A percentile compares a stretch with the other conserved stretches of the same genome.
Conservation (phyloP, 2,113 vertebrate genomes). For the Sapayoa aenigma region DNA sequence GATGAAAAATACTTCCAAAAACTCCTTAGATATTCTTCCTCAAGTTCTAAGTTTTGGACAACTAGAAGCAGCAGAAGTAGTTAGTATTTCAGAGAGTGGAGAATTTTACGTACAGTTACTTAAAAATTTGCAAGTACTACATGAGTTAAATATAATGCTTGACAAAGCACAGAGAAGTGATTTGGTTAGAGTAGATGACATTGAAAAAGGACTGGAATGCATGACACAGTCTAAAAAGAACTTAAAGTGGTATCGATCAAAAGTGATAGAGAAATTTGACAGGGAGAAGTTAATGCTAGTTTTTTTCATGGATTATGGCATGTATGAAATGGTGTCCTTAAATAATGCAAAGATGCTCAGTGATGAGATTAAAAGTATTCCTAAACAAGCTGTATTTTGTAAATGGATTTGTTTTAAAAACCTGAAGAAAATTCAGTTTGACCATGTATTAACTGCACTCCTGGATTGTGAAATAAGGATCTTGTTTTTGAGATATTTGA, state of each 20-base stretch:
- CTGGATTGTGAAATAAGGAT: slow-evolving; percentile 64
- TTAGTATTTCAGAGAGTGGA: slow-evolving; percentile 65
- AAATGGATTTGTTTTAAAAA: slow-evolving; percentile 66
- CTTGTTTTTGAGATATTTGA: slow-evolving; percentile 69
- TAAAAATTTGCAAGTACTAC: slow-evolving; percentile 37
- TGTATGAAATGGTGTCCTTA: slow-evolving; percentile 58
- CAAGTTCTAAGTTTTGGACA: slow-evolving; percentile 60
- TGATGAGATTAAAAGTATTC: slow-evolving; percentile 49
- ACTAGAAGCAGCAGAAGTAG: slow-evolving; percentile 66
- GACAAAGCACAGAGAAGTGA: slow-evolving; percentile 6
- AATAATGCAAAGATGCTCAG: slow-evolving; percentile 40
- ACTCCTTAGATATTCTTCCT: neutral
- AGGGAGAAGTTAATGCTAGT: slow-evolving; percentile 57
- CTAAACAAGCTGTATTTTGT: slow-evolving; percentile 74
- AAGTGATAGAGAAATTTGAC: slow-evolving; percentile 57
- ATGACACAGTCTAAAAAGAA: slow-evolving; percentile 67
- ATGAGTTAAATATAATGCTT: slow-evolving; percentile 56
- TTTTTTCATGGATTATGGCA: slow-evolving; percentile 76
- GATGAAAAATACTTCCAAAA: neutral
- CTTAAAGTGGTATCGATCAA: slow-evolving; percentile 70
- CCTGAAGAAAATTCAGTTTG: neutral
- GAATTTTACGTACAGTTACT: slow-evolving; percentile 74
- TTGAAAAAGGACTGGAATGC: slow-evolving; percentile 74
- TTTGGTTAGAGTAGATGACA: slow-evolving; percentile 37
- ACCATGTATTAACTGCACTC: slow-evolving; percentile 39